Evolutionary conservation across 2,797 vertebrate genomes (phyloP), one percentile per base, ranked within the genome.

Genomic region (Neostethus bicornis): DNA sequence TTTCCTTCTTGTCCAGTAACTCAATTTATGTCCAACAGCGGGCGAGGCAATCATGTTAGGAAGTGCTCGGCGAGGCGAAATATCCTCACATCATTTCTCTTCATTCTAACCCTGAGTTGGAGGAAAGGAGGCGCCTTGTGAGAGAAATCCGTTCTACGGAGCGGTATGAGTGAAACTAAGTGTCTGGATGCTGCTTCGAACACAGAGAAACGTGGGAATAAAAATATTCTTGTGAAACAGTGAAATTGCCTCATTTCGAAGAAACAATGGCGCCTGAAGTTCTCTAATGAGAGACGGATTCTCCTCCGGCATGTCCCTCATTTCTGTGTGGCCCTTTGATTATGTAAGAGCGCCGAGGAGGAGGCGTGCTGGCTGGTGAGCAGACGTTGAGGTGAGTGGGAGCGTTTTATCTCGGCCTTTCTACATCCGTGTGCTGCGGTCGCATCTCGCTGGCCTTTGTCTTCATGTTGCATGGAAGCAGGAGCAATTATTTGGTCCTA

Each of bases 301-400:
- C 73, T 83, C 62, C 62, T 55, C 61, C 53, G 70, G 65, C 76
- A 51, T 73, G 72, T 56, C 77, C 73, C 78, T 78, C 62, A 24
- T 67, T 73, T 71, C 51, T 2, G 50, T 43, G 32, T 50, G 47
- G 54, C 72, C 57, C 72, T 87, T 82, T 87, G 78, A 85, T 84
- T 86, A 64, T 73, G 64, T 76, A 72, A 83, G 81, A 74, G 76
- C 52, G 70, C 80, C 70, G 65, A 52, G 24, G 65, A 70, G 53
- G 71, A 74, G 50, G 69, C 25, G 17, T 65, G 76, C 72, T 84
- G 59, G 64, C 87, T 68, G 75, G 74, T 43, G 79, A 66, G 51
- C 46, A 16, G 59, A 72, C 64, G 48, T 63, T 14, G 48, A 78
- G 76, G 65, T 64, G 19, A 54, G 55, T 41, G 3, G 19, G 53